Conservation (phyloP, 2,888 invertebrate genomes). For the Drosophila stalkeri region DNA sequence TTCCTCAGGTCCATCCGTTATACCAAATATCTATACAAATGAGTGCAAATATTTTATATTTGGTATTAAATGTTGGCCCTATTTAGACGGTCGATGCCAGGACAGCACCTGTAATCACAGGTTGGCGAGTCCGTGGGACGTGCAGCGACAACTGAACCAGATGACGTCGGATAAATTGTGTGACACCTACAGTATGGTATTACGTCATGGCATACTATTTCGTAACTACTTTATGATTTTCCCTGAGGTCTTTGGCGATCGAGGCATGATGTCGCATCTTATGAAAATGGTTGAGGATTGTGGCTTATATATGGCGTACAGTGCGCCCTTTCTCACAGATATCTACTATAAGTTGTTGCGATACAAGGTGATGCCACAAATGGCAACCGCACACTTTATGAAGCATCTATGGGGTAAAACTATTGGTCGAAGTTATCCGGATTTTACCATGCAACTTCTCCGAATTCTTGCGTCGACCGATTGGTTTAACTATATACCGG, state of each 20-base stretch:
- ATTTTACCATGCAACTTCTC: constrained; percentile 25
- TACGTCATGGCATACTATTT: constrained; percentile 33
- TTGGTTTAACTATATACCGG: constrained; percentile 47
- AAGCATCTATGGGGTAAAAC: constrained; percentile 47
- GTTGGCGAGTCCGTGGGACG: constrained; percentile 15
- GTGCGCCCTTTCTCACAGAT: constrained; percentile 9
- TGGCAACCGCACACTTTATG: constrained; percentile 37
- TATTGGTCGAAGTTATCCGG: background rate
- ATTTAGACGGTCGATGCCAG: constrained; percentile 30
- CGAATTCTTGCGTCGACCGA: constrained; percentile 33
- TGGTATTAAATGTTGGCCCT: constrained; percentile 47
- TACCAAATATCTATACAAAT: background rate
- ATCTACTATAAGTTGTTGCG: constrained; percentile 13
- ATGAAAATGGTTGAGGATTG: constrained; percentile 47
- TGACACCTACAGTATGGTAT: constrained; percentile 25
- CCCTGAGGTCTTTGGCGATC: constrained; percentile 33
- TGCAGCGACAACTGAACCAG: constrained; percentile 30
- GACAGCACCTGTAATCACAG: constrained; percentile 41
- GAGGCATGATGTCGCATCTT: constrained; percentile 23
- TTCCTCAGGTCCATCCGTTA: background rate
- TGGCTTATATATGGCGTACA: constrained; percentile 21
- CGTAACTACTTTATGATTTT: constrained; percentile 33
- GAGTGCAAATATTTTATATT: constrained; percentile 21
- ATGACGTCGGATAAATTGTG: background rate
- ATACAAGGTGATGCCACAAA: background rate